Conservation (phyloP, 2,888 invertebrate species). For the Rhagonycha fulva region DNA sequence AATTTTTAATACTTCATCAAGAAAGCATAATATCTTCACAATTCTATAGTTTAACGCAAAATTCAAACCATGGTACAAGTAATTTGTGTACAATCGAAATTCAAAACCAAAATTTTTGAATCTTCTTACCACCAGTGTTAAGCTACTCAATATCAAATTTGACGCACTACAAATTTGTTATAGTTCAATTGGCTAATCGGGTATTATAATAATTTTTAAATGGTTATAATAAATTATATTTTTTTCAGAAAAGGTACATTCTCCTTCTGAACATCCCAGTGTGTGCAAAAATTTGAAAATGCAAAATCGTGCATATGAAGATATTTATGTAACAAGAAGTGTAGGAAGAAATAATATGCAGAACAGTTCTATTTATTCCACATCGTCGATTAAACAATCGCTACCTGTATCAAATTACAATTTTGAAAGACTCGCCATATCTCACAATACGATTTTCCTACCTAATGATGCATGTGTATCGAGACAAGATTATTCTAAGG, state of each 20-base stretch:
- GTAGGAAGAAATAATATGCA: not conserved
- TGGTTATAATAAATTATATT: conserved; percentile 8
- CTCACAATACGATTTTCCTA: conserved; percentile 59
- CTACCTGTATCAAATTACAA: conserved; percentile 53
- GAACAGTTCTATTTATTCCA: not conserved
- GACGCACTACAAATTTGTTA: not conserved
- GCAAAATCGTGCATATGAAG: conserved; percentile 31
- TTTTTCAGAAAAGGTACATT: conserved; percentile 51
- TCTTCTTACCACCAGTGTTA: too few relatives aligned
- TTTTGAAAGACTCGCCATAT: conserved; percentile 57
- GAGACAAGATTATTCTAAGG: not conserved
- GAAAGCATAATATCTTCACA: too few relatives aligned
- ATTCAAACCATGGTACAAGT: too few relatives aligned
- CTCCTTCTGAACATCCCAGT: conserved; percentile 44
- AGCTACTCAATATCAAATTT: too few relatives aligned
- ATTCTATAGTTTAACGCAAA: too few relatives aligned
- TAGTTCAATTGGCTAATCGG: not conserved
- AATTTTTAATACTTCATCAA: too few relatives aligned
- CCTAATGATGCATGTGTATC: conserved; percentile 31
- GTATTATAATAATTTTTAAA: not conserved
- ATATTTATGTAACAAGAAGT: conserved; percentile 19
- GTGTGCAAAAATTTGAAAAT: conserved; percentile 38
- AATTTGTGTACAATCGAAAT: too few relatives aligned
- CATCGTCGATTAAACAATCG: conserved; percentile 50
- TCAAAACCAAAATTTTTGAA: too few relatives aligned